A percentile compares a stretch with the other conserved stretches of the same genome.
Conservation (phyloP, 1,140 invertebrate genomes). For the Manduca sexta region DNA sequence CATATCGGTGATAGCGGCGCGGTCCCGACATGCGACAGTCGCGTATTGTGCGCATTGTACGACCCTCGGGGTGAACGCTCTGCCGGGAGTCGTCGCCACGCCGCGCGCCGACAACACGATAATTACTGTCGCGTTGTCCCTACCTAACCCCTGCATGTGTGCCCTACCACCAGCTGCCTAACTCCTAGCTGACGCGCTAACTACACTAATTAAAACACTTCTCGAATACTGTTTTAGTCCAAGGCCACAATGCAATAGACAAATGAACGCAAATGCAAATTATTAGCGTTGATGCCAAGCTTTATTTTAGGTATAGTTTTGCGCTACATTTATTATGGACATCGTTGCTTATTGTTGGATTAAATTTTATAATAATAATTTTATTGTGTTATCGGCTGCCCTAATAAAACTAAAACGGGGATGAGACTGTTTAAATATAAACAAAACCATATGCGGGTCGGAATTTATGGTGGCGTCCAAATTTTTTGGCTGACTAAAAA, state of each 20-base stretch:
- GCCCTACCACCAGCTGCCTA: slow-evolving; percentile 33
- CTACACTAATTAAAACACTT: slow-evolving; percentile 9
- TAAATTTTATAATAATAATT: no score
- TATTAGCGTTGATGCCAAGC: no score
- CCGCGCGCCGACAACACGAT: slow-evolving; percentile 26
- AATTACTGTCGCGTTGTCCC: slow-evolving; percentile 57
- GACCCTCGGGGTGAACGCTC: slow-evolving; percentile 58
- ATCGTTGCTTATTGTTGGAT: no score
- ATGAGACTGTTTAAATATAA: no score
- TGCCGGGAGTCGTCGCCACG: slow-evolving; percentile 55
- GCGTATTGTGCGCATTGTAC: slow-evolving; percentile 49
- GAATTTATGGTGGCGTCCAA: no score
- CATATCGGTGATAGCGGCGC: slow-evolving; percentile 39
- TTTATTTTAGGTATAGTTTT: no score
- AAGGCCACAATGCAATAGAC: neutral
- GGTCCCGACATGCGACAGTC: slow-evolving; percentile 41
- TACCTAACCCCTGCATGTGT: slow-evolving; percentile 32
- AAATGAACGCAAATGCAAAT: no score
- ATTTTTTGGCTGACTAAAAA: no score
- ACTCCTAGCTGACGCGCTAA: neutral
- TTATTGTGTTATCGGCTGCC: no score
- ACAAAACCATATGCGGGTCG: no score
- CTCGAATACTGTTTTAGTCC: slow-evolving; percentile 1
- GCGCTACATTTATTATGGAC: no score
- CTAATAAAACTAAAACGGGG: no score